Evolutionary conservation across 2,797 vertebrate species (phyloP).

Genomic region (Alosa sapidissima): DNA sequence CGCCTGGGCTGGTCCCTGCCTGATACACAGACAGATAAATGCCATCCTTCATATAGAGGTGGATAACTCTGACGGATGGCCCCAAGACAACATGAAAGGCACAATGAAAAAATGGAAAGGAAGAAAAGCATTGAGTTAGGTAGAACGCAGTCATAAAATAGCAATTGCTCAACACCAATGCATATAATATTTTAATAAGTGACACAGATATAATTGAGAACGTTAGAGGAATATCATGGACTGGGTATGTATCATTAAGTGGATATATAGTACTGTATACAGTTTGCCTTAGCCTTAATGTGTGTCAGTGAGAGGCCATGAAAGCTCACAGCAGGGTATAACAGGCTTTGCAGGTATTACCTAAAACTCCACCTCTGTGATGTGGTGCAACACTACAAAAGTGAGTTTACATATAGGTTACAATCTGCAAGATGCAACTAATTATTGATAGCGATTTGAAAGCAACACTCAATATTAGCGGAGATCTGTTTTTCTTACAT

Average conservation of each 20-base stretch:
- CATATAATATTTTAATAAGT: neutral
- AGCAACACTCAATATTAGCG: neutral
- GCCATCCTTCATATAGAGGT: constrained; percentile 24
- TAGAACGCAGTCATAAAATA: neutral
- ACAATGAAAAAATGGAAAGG: neutral
- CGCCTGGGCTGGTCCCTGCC: neutral
- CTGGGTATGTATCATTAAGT: neutral
- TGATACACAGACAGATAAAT: constrained; percentile 15
- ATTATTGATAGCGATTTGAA: neutral
- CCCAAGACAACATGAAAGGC: neutral
- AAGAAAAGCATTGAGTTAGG: neutral
- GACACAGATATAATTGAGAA: neutral
- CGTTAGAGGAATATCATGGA: neutral
- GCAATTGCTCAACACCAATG: neutral
- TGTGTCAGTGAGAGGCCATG: neutral
- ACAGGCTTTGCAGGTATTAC: neutral
- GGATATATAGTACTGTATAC: neutral
- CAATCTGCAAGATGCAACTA: neutral
- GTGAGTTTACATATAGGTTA: neutral
- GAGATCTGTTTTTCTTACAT: neutral
- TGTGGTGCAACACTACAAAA: neutral
- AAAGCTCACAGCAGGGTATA: neutral
- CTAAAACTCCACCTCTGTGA: neutral
- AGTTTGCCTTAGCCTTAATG: neutral
- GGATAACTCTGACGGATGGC: constrained; percentile 1